Base-by-base conservation (phyloP, 1,140 invertebrate genomes). In the Scaptomyza graminum region DNA sequence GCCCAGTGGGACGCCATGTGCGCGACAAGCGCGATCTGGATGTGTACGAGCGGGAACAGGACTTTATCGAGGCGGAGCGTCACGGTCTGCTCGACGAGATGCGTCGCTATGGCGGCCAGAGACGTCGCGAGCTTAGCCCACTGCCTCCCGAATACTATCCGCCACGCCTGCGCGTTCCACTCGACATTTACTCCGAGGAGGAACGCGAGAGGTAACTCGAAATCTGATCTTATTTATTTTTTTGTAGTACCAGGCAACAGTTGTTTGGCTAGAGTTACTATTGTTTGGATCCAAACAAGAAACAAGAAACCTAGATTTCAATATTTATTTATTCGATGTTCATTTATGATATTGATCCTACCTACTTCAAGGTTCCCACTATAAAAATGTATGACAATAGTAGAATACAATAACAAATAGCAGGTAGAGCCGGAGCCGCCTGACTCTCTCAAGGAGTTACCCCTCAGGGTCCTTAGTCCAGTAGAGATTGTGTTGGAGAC, bases 131-230 rank as follows among this genome's bases (percentile, higher is more conserved):
- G 0, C 55, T 90, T 4, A 88, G 80, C 60, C 80, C 80, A 0
- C 15, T 85, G 18, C 55, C 76, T 12, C 52, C 75, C n/a, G 90
- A 90, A 12, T 75, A 85, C 25, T 84, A 89, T 68, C 50, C 77
- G 9, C 54, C 71, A 5, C 61, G 90, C 3, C 59, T 91, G 41
- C 66, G 85, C 0, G 85, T 88, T 72, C 81, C 84, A 0, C 59
- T 88, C 0, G 90, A 91, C 41, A 25, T 91, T 13, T 91, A 91
- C 52, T 64, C 84, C 2, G 90, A 91, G 57, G 90, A 91, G 51
- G 85, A 89, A 50, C 70, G 90, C 2, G 90, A 91, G 7, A 72
- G 88, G 87, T 90, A 56, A 69, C 47, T 22, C 0, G 1, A 22
- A 22, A 22, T 22, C 18, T 22, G 18, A 22, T 22, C 18, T 22